Evolutionary conservation across 1,140 invertebrate genomes (phyloP).

Genomic region (Odontomachus brunneus): DNA sequence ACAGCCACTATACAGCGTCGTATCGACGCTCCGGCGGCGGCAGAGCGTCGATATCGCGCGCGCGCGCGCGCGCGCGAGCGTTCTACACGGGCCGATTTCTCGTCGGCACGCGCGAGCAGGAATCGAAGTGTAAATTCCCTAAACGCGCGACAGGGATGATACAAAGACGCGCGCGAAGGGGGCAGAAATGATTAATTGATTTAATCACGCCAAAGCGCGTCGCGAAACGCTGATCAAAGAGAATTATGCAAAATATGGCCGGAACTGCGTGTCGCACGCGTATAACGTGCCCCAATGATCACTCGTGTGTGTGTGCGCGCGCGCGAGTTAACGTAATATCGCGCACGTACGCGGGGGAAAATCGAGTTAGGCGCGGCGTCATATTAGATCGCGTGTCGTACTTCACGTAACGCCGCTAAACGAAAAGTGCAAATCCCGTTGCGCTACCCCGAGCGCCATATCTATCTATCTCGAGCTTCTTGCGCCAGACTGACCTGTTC

Average conservation of each 20-base stretch:
- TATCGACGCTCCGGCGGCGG: neutral
- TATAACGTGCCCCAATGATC: slow-evolving; percentile 10
- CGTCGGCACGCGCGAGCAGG: neutral
- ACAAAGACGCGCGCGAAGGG: slow-evolving; percentile 34
- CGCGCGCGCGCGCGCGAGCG: neutral
- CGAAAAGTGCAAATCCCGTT: slow-evolving; percentile 1
- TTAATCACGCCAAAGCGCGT: slow-evolving; percentile 46
- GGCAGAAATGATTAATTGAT: slow-evolving; percentile 52
- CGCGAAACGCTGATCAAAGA: slow-evolving; percentile 47
- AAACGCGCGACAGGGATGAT: slow-evolving; percentile 35
- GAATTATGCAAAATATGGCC: slow-evolving; percentile 45
- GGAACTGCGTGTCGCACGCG: slow-evolving; percentile 10
- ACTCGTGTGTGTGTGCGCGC: no score
- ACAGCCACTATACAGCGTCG: neutral
- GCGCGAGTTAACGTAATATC: neutral
- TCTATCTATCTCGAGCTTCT: no score
- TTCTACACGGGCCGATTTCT: slow-evolving; percentile 11
- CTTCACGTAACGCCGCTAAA: neutral
- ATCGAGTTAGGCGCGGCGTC: slow-evolving; percentile 22
- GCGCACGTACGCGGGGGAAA: neutral
- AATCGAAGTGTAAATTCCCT: slow-evolving; percentile 19
- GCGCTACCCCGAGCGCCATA: neutral
- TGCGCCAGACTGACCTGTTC: no score
- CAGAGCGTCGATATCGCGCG: slow-evolving; percentile 18
- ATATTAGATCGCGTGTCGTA: neutral